Evolutionary conservation across 1,140 invertebrate species (phyloP).

Genomic region (Procambarus clarkii): DNA sequence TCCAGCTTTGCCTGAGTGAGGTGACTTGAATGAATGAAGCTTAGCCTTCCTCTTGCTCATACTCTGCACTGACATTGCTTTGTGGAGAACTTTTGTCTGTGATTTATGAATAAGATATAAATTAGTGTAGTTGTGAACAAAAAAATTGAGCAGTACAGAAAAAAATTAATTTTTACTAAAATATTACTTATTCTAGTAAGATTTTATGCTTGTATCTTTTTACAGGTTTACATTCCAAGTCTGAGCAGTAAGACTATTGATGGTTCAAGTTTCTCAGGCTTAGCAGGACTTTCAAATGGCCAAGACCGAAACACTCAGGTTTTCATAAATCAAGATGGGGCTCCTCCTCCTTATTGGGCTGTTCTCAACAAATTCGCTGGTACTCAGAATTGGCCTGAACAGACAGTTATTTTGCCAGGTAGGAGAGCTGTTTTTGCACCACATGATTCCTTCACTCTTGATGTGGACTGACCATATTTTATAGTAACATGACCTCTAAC

Average conservation of each 20-base stretch:
- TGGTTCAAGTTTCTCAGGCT: background rate
- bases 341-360: conserved; percentile 80
- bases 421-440: conserved; percentile 23
- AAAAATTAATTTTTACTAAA: too few relatives aligned
- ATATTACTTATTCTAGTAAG: too few relatives aligned
- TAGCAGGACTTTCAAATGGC: conserved; percentile 1
- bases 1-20: too few relatives aligned
- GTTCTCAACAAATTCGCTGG: conserved; percentile 85
- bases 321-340: conserved; percentile 73
- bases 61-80: too few relatives aligned
- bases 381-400: conserved; percentile 89
- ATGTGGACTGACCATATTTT: too few relatives aligned
- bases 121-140: too few relatives aligned
- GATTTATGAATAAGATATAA: too few relatives aligned
- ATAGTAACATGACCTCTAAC: too few relatives aligned
- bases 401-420: conserved; percentile 90
- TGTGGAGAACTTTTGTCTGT: too few relatives aligned
- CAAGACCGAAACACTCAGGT: conserved; percentile 49
- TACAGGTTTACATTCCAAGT: conserved; percentile 50
- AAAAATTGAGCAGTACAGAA: too few relatives aligned
- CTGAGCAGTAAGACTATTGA: conserved; percentile 17
- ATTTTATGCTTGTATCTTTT: too few relatives aligned
- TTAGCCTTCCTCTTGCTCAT: background rate
- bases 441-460: too few relatives aligned
- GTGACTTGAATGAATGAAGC: background rate